These are phyloP conservation scores for Aphrophora alni DNA, from an alignment of 2,888 invertebrate genomes.

Conservation along the genomic window DNA sequence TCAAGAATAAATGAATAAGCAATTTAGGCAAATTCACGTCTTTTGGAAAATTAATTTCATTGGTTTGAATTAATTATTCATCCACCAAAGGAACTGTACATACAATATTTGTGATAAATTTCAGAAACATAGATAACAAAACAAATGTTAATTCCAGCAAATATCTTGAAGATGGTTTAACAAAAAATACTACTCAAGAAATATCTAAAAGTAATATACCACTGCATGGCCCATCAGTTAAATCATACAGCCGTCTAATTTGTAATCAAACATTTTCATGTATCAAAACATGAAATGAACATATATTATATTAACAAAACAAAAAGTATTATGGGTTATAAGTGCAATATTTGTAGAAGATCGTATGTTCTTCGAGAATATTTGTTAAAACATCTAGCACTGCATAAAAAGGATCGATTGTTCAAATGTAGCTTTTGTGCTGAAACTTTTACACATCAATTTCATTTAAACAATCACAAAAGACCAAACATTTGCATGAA, in stretches of 20 bases:
- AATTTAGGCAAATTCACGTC: too few species aligned
- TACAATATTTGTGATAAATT: background rate
- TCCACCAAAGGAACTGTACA: background rate
- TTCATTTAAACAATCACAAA: background rate
- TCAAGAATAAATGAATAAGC: too few species aligned
- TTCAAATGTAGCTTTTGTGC: background rate
- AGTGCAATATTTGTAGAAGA: background rate
- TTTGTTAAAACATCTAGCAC: background rate
- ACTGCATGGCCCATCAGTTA: background rate
- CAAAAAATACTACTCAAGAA: background rate
- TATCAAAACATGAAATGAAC: background rate
- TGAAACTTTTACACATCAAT: background rate
- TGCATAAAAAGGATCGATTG: background rate
- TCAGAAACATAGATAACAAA: background rate
- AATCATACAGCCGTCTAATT: background rate
- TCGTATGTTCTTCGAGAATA: background rate
- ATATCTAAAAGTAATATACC: background rate
- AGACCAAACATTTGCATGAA: background rate
- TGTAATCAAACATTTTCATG: background rate
- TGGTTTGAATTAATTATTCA: too few species aligned
- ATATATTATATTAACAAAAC: background rate
- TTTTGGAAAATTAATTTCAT: too few species aligned
- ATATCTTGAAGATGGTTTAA: background rate
- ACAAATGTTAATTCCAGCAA: background rate
- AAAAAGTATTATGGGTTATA: background rate